Evolutionary conservation across 2,113 vertebrate genomes (phyloP).

Genomic region (Paradoxurus hermaphroditus): DNA sequence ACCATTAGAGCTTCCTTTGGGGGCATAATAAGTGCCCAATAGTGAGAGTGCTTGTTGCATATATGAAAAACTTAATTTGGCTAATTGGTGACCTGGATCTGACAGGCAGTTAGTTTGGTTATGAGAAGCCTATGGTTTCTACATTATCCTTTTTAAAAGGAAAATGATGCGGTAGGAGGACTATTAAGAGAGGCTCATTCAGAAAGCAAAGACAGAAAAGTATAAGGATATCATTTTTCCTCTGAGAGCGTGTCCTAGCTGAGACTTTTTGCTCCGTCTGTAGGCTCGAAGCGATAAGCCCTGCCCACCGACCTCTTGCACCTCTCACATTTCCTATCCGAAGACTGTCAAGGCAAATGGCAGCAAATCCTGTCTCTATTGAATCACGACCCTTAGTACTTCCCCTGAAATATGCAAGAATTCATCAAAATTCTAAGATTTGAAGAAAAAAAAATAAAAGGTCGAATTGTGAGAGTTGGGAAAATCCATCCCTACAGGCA

Average conservation of each 20-base stretch:
- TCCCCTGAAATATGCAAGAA: slow-evolving; percentile 77
- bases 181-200: slow-evolving; percentile 19
- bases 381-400: slow-evolving; percentile 78
- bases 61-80: not conserved
- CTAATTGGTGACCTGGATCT: slow-evolving; percentile 39
- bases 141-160: slow-evolving; percentile 55
- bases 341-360: slow-evolving; percentile 76
- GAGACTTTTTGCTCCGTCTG: slow-evolving; percentile 56
- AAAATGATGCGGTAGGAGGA: slow-evolving; percentile 53
- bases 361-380: slow-evolving; percentile 79
- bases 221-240: slow-evolving; percentile 13
- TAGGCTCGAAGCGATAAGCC: slow-evolving; percentile 69
- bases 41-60: not conserved
- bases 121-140: slow-evolving; percentile 50
- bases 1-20: slow-evolving; percentile 10
- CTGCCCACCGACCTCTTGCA: slow-evolving; percentile 74
- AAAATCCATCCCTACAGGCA: slow-evolving; percentile 4
- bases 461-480: not conserved
- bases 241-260: slow-evolving; percentile 31
- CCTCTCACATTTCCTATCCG: slow-evolving; percentile 78
- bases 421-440: slow-evolving; percentile 79
- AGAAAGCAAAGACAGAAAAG: slow-evolving; percentile 36
- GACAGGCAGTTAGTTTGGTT: slow-evolving; percentile 54
- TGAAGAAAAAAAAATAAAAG: slow-evolving; percentile 46
- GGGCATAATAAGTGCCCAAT: not conserved